Base-by-base conservation (phyloP, 2,888 invertebrate genomes). In the Troides aeacus region DNA sequence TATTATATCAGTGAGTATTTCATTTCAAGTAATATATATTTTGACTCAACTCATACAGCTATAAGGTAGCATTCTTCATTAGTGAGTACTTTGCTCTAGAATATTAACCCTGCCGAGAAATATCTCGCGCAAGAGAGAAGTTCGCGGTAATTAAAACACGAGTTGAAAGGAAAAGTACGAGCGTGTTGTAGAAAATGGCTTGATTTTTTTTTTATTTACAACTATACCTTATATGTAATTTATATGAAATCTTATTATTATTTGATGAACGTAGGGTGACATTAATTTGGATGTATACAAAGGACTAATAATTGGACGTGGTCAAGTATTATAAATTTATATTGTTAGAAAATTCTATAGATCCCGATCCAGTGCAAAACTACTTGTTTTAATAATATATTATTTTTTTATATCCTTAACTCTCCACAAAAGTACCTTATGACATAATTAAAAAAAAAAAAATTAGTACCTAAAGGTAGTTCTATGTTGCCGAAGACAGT, bases 121-220 rank as follows among this genome's bases (percentile, higher is more conserved):
- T 66, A 66, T 60, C 24, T 50, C 60, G 59, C 59, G 66, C 66
- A 24, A 50, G 60, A 30, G 46, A 23, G 24, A 66, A 66, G 59
- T 66, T 66, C 66, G 59, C 66, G 66, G 60, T 60, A 66, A 66
- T 66, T 66, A 66, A 66, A 66, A 66, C 42, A 66, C 66, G 60
- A 66, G 46, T 50, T 66, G 30, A 66, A 66, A 59, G 50, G 60
- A 21, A 59, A 66, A 66, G 59, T 66, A 53, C 66, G 36, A 60
- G 50, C 65, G 30, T 65, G 4, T 58, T 66, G 46, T 50, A 53
- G 60, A 66, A 66, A 24, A 66, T n/a, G 12, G 8, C 23, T 17
- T 2, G 30, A 18, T n/a, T 56, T 30, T 56, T n/a, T 23, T 57
- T 58, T 23, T 58, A 15, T 12, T 21, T 58, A 5, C 1, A 57